These are phyloP conservation scores for Tiaroga cobitis DNA, from an alignment of 2,797 vertebrate genomes.

Conservation along the genomic window DNA sequence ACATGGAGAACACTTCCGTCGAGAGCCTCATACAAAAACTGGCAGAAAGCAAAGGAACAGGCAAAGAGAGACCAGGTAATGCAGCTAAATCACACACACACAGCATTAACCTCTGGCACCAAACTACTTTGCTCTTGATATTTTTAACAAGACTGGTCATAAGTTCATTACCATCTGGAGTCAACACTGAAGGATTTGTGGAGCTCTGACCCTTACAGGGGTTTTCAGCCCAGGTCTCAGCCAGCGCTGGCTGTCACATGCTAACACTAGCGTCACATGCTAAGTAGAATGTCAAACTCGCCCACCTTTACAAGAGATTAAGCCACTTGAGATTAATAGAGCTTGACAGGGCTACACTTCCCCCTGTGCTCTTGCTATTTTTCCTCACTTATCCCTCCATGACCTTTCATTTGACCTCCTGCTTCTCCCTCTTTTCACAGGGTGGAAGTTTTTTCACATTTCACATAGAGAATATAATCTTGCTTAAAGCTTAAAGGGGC, in stretches of 20 bases:
- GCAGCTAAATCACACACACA: constrained; percentile 16
- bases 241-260: constrained; percentile 48
- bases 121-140: constrained; percentile 26
- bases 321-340: constrained; percentile 77
- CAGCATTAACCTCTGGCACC: constrained; percentile 1
- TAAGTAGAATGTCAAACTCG: constrained; percentile 78
- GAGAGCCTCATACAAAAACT: constrained; percentile 94
- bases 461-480: constrained; percentile 34
- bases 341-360: constrained; percentile 62
- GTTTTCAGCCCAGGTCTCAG: constrained; percentile 29
- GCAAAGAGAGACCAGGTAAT: constrained; percentile 95
- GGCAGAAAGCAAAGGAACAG: constrained; percentile 94
- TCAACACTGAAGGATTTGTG: constrained; percentile 81
- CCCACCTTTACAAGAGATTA: constrained; percentile 80
- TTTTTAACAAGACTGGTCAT: constrained; percentile 5
- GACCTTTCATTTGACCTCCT: constrained; percentile 40
- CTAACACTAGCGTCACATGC: constrained; percentile 62
- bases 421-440: constrained; percentile 30
- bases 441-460: constrained; percentile 26
- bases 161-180: constrained; percentile 59
- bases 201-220: constrained; percentile 73
- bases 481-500: constrained; percentile 13
- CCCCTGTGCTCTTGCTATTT: constrained; percentile 46
- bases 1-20: constrained; percentile 94
- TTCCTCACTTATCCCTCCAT: constrained; percentile 42